These are phyloP conservation scores for Tethea ocularis DNA, from an alignment of 2,888 invertebrate species.

Conservation along the genomic window DNA sequence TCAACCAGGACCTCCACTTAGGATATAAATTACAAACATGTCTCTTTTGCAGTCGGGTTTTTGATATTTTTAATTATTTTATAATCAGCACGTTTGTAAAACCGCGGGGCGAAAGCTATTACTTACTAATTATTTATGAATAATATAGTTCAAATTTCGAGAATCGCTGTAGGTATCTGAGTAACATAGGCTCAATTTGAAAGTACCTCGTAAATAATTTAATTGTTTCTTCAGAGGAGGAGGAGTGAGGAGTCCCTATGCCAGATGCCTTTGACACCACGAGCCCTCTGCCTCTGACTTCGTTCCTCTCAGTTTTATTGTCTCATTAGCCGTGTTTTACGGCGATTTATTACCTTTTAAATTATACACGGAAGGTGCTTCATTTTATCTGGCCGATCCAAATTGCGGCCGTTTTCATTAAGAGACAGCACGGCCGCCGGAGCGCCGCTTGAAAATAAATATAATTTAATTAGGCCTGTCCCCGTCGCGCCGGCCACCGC, in stretches of 20 bases:
- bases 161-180: too few species aligned
- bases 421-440: constrained; percentile 31
- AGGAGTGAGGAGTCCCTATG: neutral
- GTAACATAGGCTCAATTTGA: neutral
- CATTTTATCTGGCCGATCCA: constrained; percentile 45
- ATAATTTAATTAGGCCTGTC: constrained; percentile 58
- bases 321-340: constrained; percentile 64
- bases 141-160: too few species aligned
- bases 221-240: constrained; percentile 11
- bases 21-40: neutral
- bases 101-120: too few species aligned
- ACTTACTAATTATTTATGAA: too few species aligned
- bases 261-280: neutral
- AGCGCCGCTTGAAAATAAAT: constrained; percentile 55
- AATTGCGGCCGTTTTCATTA: constrained; percentile 66
- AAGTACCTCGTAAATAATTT: constrained; percentile 25
- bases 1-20: neutral
- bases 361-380: constrained; percentile 66
- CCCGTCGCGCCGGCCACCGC: constrained; percentile 7
- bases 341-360: constrained; percentile 68
- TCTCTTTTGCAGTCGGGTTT: too few species aligned
- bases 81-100: too few species aligned
- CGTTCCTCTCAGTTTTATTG: constrained; percentile 45
- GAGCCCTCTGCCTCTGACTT: neutral
- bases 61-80: too few species aligned